Conservation (phyloP, 2,888 invertebrate genomes). For the Stomorhina lunata region DNA sequence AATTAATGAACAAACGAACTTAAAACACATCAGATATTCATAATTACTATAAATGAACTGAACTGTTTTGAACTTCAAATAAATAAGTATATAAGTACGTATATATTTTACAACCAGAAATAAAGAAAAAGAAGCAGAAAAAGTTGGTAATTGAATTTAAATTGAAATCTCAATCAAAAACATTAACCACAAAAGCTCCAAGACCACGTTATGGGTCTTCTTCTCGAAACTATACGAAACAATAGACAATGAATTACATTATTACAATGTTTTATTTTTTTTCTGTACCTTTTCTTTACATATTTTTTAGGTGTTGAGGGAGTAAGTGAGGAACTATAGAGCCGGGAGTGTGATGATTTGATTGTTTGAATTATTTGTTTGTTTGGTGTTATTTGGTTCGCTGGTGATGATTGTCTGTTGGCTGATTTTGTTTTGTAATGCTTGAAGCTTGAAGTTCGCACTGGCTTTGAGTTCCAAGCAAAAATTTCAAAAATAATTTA, state of each 20-base stretch:
- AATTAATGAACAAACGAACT: conserved; percentile 9
- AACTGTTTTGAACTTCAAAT: conserved; percentile 54
- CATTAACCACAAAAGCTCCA: too few species aligned
- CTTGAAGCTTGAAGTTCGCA: not conserved
- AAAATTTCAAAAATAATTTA: conserved; percentile 20
- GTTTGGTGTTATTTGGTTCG: not conserved
- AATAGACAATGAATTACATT: conserved; percentile 25
- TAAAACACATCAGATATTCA: not conserved
- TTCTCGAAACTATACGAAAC: not conserved
- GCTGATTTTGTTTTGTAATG: conserved; percentile 16
- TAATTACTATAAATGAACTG: conserved; percentile 13
- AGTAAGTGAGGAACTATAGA: not conserved
- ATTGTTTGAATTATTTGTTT: conserved; percentile 27
- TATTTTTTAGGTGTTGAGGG: not conserved
- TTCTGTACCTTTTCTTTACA: conserved; percentile 1
- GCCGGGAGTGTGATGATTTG: not conserved
- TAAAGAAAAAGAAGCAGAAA: not conserved
- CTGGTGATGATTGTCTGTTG: conserved; percentile 30
- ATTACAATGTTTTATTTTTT: not conserved
- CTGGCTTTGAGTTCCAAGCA: conserved; percentile 29
- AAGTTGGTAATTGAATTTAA: conserved; percentile 7
- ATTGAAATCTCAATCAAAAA: not conserved
- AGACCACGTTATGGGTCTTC: too few species aligned
- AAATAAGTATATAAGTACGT: not conserved
- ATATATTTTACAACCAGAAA: conserved; percentile 11